These are phyloP conservation scores for Phylloscopus trochilus DNA, from an alignment of 2,113 vertebrate species.

Conservation along the genomic window DNA sequence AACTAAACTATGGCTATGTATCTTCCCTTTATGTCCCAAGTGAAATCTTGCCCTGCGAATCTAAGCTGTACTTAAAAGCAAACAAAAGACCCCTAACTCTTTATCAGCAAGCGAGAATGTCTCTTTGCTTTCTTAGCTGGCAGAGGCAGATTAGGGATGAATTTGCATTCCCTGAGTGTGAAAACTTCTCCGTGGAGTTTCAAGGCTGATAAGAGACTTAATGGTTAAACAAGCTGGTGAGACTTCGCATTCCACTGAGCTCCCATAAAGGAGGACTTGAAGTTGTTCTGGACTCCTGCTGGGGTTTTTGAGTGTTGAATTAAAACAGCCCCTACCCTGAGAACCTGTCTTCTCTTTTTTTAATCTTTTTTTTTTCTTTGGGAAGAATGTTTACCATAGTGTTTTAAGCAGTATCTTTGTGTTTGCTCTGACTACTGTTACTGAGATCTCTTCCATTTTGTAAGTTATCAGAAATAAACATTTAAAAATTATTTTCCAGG, in stretches of 20 bases:
- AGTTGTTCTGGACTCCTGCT: not conserved
- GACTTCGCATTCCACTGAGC: not conserved
- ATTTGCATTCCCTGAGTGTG: not conserved
- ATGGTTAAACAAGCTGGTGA: not conserved
- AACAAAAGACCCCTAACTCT: not conserved
- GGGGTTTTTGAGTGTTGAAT: not conserved
- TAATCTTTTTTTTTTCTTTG: not conserved
- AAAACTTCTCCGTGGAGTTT: not conserved
- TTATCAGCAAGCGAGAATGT: not conserved
- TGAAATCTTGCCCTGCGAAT: not conserved
- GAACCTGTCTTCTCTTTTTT: rapidly evolving
- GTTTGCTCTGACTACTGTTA: not conserved
- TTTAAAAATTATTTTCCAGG: constrained; percentile 47
- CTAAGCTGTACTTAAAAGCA: not conserved
- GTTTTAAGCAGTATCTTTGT: not conserved
- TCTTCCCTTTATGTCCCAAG: not conserved
- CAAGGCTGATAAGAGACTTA: not conserved
- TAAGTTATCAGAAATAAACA: not conserved
- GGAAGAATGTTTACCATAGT: not conserved
- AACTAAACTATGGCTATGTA: rapidly evolving
- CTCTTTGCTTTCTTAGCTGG: not conserved
- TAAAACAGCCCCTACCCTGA: not conserved
- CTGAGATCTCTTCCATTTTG: not conserved
- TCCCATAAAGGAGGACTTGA: not conserved
- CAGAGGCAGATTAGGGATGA: not conserved